Conservation (phyloP, 2,888 invertebrate genomes). For the Gastrophysa polygoni region DNA sequence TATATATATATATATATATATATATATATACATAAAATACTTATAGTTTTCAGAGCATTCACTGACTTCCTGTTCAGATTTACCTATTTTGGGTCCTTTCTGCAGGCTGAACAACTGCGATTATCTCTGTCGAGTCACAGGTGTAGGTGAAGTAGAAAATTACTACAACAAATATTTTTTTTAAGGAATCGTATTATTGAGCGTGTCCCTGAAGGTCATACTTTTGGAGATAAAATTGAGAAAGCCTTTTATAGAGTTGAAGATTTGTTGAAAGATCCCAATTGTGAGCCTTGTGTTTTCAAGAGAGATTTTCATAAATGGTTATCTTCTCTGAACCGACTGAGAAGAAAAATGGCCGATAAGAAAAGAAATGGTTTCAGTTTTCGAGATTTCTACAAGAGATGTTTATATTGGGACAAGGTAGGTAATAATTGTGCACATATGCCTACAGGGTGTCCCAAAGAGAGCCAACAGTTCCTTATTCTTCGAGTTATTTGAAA, state of each 20-base stretch:
- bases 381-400: constrained; percentile 43
- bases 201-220: constrained; percentile 59
- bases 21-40: no score
- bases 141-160: no score
- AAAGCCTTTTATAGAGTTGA: constrained; percentile 58
- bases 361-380: constrained; percentile 38
- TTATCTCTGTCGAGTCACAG: no score
- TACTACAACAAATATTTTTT: constrained; percentile 22
- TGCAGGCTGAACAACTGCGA: no score
- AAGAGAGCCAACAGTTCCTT: no score
- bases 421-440: constrained; percentile 35
- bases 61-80: no score
- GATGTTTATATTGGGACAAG: constrained; percentile 48
- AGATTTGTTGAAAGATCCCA: constrained; percentile 55
- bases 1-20: no score
- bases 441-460: no score
- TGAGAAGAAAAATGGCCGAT: constrained; percentile 30
- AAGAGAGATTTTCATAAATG: constrained; percentile 59
- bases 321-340: constrained; percentile 43
- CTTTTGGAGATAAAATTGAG: constrained; percentile 58
- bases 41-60: no score
- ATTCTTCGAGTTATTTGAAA: no score
- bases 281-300: constrained; percentile 46
- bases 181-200: constrained; percentile 59
- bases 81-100: no score